phyloP scores from a whole-genome alignment of 2,113 vertebrate species.

The Carlito syrichta region DNA sequence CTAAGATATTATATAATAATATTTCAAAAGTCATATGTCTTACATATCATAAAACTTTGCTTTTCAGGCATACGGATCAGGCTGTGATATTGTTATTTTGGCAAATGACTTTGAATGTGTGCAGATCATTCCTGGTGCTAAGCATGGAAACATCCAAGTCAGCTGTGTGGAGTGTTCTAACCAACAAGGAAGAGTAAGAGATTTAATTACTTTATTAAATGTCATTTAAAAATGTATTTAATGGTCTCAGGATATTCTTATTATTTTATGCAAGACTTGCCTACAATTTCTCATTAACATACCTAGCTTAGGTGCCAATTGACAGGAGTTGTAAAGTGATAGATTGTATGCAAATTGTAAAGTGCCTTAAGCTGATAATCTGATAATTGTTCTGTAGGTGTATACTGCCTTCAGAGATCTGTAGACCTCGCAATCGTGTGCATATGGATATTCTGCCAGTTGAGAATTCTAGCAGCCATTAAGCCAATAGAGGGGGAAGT shows the following conservation, averaged over 20 bases:
- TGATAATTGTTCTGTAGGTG: neutral
- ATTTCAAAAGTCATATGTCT: neutral
- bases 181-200: constrained; percentile 95
- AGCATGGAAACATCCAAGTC: constrained; percentile 99
- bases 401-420: neutral
- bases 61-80: constrained; percentile 95
- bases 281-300: neutral
- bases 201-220: constrained; percentile 46
- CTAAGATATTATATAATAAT: neutral
- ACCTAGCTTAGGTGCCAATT: neutral
- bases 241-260: neutral
- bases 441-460: neutral
- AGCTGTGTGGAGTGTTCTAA: constrained; percentile 98
- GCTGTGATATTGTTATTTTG: constrained; percentile 97
- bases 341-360: neutral
- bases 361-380: neutral
- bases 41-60: constrained; percentile 49
- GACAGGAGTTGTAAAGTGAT: neutral
- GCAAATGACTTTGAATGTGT: constrained; percentile 98
- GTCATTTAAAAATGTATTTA: constrained; percentile 6
- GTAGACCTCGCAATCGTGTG: neutral
- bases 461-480: neutral
- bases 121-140: constrained; percentile 98
- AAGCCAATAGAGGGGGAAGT: neutral
- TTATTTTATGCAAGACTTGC: neutral